Base-by-base conservation (phyloP, 2,797 vertebrate species). In the Chloroceryle amazona region DNA sequence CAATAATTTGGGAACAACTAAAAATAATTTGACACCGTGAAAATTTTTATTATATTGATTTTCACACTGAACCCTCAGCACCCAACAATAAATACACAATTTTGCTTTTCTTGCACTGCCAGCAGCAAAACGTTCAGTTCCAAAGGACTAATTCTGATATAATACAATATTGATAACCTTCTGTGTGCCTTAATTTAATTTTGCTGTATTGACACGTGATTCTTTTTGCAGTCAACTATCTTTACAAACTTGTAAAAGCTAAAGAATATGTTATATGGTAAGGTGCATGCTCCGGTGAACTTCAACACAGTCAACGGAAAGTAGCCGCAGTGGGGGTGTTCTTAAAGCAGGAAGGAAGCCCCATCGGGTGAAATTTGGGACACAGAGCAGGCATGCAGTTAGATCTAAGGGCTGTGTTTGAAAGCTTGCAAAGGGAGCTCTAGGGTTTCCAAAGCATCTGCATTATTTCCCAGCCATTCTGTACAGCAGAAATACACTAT, bases 71-170 rank as follows among this genome's bases (percentile, higher is more conserved):
- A 91, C 96, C 94, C 96, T 93, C 93, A 96, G 93, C 87, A 96
- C 90, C 92, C 95, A 89, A 98, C 81, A 98, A 98, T 98, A 98
- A 98, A 98, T 98, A 98, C 95, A 97, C 81, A 95, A 90, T 96
- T 97, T 97, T 96, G 91, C 97, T 97, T 97, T 90, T 98, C 96
- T 98, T 98, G 97, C 97, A 97, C 98, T 97, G 93, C 95, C 96
- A 97, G 94, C 98, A 97, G 96, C 97, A 98, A 98, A 97, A 97
- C 78, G 76, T 98, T 98, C 97, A 98, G 97, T 98, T 98, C 97
- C 97, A 95, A 97, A 98, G 87, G 96, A 98, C 95, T 94, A 92
- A 85, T 93, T 96, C 83, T 86, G 90, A 83, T 95, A 95, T 80
- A 93, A 96, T 92, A 96, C 89, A 95, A 91, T 57, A 96, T 86